Base-by-base conservation (phyloP, 2,113 vertebrate genomes). In the Chrysochloris asiatica region DNA sequence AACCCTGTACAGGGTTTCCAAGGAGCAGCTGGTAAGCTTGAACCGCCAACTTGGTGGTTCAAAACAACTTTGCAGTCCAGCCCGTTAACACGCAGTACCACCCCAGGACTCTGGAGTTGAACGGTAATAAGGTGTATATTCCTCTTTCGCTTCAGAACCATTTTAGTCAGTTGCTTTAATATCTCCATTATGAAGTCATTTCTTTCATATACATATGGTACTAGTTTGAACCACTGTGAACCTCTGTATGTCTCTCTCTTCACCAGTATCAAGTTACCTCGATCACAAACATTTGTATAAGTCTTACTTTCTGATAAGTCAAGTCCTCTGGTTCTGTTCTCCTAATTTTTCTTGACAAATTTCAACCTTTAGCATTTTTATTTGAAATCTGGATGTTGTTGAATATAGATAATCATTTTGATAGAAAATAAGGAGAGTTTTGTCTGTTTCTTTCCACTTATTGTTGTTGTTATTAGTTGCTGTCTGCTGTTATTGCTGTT, bases 371-470 rank as follows among this genome's bases (percentile, higher is more conserved):
- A 69, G 36, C 48, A 76, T 92, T 91, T 72, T 36, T 41, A 48
- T 43, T 75, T 56, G 69, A 87, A 78, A 69, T 75, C 76, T 84
- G 52, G 14, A n/a, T 59, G 91, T 93, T 52, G 17, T 93, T 52
- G 17, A 91, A 89, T n/a, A 81, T 2, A 75, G 52, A 71, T 5
- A 56, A n/a, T 48, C 22, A 63, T 84, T 93, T 92, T 78, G 47
- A 82, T 82, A 47, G 28, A 36, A 85, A 85, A 84, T 43, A 50
- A 83, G 38, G 21, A 52, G 9, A 56, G 13, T 12, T 80, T 75
- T 91, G 48, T 77, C 36, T 84, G 26, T 88, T 67, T 12, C 59
- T 71, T 82, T n/a, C 38, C 36, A 52, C 79, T 82, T 78, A 56
- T 61, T 59, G 4, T 41, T 56, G 2, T 8, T 63, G 59, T 9